These are phyloP conservation scores for Porites divaricata DNA, from an alignment of 92 coral and sea anemone genomes.

Conservation along the genomic window DNA sequence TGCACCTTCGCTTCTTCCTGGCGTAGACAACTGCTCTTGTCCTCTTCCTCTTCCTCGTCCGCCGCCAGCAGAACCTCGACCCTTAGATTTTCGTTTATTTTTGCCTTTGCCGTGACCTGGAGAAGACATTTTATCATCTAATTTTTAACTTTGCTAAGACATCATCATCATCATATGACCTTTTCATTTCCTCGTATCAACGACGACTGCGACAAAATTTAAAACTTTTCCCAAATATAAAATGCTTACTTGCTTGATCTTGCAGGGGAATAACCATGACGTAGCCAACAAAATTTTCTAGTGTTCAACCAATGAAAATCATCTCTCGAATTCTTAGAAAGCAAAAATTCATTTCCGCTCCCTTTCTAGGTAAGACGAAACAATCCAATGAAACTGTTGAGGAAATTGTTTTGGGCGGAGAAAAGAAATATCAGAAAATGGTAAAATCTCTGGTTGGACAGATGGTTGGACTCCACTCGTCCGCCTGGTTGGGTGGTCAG, in stretches of 20 bases:
- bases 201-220: too few relatives aligned
- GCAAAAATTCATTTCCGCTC: not conserved
- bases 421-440: too few relatives aligned
- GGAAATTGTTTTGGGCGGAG: too few relatives aligned
- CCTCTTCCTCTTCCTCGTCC: constrained; percentile 52
- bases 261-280: constrained; percentile 17
- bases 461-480: too few relatives aligned
- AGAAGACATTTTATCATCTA: constrained; percentile 14
- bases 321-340: not conserved
- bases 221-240: not conserved
- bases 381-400: too few relatives aligned
- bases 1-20: constrained; percentile 15
- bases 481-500: too few relatives aligned
- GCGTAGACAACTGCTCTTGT: not conserved
- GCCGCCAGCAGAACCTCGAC: constrained; percentile 35
- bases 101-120: not conserved
- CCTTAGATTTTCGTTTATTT: constrained; percentile 32
- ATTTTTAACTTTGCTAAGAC: not conserved
- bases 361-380: not conserved
- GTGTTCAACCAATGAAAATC: not conserved
- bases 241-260: not conserved
- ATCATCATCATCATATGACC: too few relatives aligned
- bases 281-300: not conserved
- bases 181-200: too few relatives aligned
- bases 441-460: too few relatives aligned